These are phyloP conservation scores for Scaptomyza pallida DNA, from an alignment of 1,140 invertebrate species.

Conservation along the genomic window DNA sequence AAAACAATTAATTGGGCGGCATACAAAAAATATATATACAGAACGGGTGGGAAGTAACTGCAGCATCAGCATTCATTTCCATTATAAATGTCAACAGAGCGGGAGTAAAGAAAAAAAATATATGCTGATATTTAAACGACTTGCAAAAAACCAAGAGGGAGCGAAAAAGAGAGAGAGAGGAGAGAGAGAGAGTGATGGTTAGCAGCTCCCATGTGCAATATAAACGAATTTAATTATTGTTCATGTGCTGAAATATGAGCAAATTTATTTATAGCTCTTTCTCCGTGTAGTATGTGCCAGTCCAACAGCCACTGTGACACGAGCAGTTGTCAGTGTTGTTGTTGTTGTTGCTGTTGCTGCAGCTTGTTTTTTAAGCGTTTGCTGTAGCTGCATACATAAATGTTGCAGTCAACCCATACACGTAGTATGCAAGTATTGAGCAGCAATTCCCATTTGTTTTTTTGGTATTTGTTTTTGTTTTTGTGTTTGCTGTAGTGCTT, in stretches of 20 bases:
- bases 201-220: constrained; percentile 68
- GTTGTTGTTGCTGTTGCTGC: constrained; percentile 38
- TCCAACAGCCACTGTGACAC: constrained; percentile 30
- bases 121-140: not conserved
- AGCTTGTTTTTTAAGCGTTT: constrained; percentile 49
- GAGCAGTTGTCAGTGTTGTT: constrained; percentile 41
- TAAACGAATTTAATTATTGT: constrained; percentile 82
- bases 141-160: constrained; percentile 23
- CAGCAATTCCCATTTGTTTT: constrained; percentile 39
- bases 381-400: constrained; percentile 65
- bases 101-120: constrained; percentile 25
- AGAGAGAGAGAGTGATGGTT: constrained; percentile 29
- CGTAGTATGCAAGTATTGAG: constrained; percentile 26
- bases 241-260: constrained; percentile 80
- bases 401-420: constrained; percentile 23
- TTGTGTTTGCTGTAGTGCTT: constrained; percentile 44
- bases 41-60: constrained; percentile 23
- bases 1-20: constrained; percentile 71
- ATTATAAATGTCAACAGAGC: constrained; percentile 75
- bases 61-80: constrained; percentile 76
- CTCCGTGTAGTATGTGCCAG: constrained; percentile 50
- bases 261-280: constrained; percentile 74
- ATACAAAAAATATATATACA: not conserved
- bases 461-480: constrained; percentile 41
- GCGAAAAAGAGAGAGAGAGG: not conserved